These are phyloP conservation scores for Gerosis bhagava DNA, from an alignment of 2,888 invertebrate genomes.

Conservation along the genomic window DNA sequence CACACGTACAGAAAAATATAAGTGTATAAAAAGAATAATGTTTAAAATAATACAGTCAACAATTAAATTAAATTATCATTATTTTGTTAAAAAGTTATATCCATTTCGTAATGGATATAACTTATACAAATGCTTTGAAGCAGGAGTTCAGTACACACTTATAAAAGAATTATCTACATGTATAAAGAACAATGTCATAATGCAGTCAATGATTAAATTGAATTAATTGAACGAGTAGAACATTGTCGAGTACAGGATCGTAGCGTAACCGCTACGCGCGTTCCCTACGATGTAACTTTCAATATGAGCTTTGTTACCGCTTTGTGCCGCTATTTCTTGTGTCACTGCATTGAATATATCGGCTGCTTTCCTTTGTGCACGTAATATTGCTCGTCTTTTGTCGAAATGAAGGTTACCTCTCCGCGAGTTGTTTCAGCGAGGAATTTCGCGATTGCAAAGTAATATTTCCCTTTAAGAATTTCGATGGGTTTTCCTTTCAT, in stretches of 20 bases:
- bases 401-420: conserved; percentile 79
- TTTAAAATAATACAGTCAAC: too few relatives aligned
- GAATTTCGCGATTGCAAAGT: conserved; percentile 81
- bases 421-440: conserved; percentile 78
- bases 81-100: too few relatives aligned
- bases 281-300: conserved; percentile 59
- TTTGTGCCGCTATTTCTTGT: conserved; percentile 78
- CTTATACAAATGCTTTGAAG: too few relatives aligned
- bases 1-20: too few relatives aligned
- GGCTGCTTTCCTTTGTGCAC: conserved; percentile 78
- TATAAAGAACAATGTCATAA: too few relatives aligned
- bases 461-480: conserved; percentile 81
- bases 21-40: too few relatives aligned
- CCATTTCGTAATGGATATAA: too few relatives aligned
- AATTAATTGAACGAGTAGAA: conserved; percentile 34
- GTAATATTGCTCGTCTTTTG: conserved; percentile 81
- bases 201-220: not conserved
- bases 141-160: too few relatives aligned
- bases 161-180: too few relatives aligned
- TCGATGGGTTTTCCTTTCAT: conserved; percentile 79
- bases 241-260: conserved; percentile 32
- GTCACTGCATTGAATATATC: conserved; percentile 82
- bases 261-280: conserved; percentile 33
- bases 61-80: too few relatives aligned
- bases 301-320: conserved; percentile 80